A percentile compares a stretch with the other conserved stretches of the same genome.
phyloP scores from a whole-genome alignment of 1,140 invertebrate genomes.

The Drosophila saltans region DNA sequence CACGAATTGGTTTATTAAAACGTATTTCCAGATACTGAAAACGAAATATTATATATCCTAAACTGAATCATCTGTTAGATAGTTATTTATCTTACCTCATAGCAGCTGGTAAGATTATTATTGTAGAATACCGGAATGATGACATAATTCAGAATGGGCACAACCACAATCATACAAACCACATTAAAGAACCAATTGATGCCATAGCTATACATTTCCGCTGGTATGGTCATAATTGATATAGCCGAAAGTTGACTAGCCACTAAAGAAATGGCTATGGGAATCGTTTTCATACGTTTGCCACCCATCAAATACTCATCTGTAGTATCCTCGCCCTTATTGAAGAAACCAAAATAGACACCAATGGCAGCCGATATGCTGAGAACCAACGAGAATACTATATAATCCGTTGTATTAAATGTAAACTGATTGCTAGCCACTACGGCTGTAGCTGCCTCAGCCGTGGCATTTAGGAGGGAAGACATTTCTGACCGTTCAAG shows the following conservation, averaged over 20 bases:
- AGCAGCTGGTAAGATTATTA: conserved; percentile 90
- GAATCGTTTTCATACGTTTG: conserved; percentile 87
- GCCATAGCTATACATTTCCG: conserved; percentile 91
- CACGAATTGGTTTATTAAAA: conserved; percentile 86
- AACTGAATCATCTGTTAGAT: not conserved
- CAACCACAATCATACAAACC: conserved; percentile 87
- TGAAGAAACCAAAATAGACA: conserved; percentile 86
- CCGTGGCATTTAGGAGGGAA: conserved; percentile 42
- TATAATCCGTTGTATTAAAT: conserved; percentile 85
- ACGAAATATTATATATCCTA: conserved; percentile 46
- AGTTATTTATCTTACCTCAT: conserved; percentile 86
- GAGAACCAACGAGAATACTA: conserved; percentile 86
- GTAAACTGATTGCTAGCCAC: conserved; percentile 49
- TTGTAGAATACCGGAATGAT: conserved; percentile 93
- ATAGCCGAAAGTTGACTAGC: conserved; percentile 92
- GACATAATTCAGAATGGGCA: conserved; percentile 87
- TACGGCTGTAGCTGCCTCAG: conserved; percentile 8
- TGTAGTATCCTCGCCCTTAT: conserved; percentile 84
- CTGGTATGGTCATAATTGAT: conserved; percentile 90
- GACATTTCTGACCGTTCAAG: conserved; percentile 36
- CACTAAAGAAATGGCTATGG: conserved; percentile 87
- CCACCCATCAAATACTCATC: conserved; percentile 86
- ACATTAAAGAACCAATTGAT: conserved; percentile 88
- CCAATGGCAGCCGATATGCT: conserved; percentile 86
- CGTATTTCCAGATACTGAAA: conserved; percentile 88